Evolutionary conservation across 2,797 vertebrate species (phyloP).

Genomic region (Melanotaenia pygmaea): DNA sequence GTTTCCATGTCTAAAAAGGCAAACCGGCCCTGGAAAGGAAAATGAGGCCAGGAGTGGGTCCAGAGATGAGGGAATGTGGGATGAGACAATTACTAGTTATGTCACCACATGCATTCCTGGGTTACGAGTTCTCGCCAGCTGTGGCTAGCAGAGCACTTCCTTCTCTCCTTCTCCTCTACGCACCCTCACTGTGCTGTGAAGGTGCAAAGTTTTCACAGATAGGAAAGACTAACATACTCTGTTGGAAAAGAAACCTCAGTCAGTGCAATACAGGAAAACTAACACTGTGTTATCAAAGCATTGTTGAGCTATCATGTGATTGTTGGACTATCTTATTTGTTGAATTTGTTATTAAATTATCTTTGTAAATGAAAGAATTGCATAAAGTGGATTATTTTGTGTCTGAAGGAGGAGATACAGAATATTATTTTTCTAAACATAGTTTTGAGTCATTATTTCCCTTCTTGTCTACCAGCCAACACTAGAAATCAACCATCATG

Average conservation of each 20-base stretch:
- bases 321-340: conserved; percentile 1
- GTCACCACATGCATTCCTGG: conserved; percentile 81
- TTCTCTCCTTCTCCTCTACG: conserved; percentile 56
- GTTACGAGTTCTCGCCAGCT: conserved; percentile 78
- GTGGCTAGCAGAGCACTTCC: conserved; percentile 67
- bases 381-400: neutral
- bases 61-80: conserved; percentile 76
- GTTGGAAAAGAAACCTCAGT: conserved; percentile 29
- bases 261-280: conserved; percentile 33
- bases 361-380: neutral
- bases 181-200: conserved; percentile 42
- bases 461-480: conserved; percentile 85
- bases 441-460: conserved; percentile 16
- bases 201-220: conserved; percentile 34
- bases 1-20: conserved; percentile 71
- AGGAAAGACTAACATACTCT: conserved; percentile 19
- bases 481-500: conserved; percentile 96
- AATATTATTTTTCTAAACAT: conserved; percentile 1
- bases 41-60: conserved; percentile 60
- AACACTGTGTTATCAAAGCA: conserved; percentile 26
- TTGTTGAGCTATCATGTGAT: conserved; percentile 15
- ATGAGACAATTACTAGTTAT: conserved; percentile 83
- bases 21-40: conserved; percentile 69
- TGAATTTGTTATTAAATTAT: neutral
- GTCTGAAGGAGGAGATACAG: neutral